Evolutionary conservation across 1,140 invertebrate species (phyloP).

Genomic region (Neodiprion pinetum): DNA sequence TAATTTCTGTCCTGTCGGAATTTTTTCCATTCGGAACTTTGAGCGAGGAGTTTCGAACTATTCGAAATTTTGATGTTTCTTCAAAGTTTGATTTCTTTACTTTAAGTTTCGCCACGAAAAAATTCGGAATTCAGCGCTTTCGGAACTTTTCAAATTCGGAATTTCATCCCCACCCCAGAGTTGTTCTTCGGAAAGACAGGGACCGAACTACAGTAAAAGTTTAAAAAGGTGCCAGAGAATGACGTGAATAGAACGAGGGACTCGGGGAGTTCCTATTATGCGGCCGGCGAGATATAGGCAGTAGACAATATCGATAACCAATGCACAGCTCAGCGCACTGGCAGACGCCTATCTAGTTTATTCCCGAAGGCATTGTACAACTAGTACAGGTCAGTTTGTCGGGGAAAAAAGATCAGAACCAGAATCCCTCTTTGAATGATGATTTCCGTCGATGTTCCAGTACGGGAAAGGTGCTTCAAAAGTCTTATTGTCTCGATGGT

Average conservation of each 20-base stretch:
- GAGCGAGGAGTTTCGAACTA: no score
- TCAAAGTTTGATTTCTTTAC: no score
- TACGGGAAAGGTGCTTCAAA: not conserved
- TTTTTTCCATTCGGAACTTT: no score
- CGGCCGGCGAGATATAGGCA: not conserved
- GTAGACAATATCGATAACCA: slow-evolving; percentile 1
- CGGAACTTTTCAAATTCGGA: no score
- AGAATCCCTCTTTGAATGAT: not conserved
- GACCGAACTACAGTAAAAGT: not conserved
- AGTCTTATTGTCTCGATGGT: not conserved
- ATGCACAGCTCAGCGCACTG: not conserved
- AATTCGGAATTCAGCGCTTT: no score
- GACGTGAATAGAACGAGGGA: not conserved
- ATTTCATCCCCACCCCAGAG: no score
- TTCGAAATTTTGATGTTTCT: no score
- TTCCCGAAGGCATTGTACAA: not conserved
- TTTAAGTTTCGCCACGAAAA: no score
- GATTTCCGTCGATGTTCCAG: not conserved
- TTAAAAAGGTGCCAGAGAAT: not conserved
- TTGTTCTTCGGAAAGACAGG: no score
- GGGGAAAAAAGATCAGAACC: not conserved
- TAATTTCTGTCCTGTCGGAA: no score
- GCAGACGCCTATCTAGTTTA: not conserved
- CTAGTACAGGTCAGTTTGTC: not conserved
- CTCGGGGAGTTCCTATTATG: not conserved